phyloP scores from a whole-genome alignment of 2,888 invertebrate genomes.

The Trisateles emortualis region DNA sequence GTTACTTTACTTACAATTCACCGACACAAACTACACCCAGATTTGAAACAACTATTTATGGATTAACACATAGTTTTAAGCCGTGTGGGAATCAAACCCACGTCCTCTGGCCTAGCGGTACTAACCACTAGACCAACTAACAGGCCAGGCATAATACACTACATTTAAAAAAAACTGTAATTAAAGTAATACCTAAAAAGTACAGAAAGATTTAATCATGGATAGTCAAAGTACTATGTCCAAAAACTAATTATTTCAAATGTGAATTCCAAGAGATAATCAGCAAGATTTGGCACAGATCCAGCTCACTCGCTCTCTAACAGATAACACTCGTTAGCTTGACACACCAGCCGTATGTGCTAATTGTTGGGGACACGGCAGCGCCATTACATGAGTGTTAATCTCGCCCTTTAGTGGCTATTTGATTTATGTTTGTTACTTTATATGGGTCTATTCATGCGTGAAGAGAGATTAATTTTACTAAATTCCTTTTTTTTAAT shows the following conservation, averaged over 20 bases:
- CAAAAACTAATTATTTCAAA: not conserved
- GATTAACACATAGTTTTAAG: no score
- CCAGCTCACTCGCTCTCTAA: not conserved
- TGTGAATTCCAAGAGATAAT: not conserved
- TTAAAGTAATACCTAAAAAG: no score
- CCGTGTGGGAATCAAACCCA: no score
- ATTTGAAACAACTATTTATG: no score
- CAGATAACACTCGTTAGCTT: conserved; percentile 7
- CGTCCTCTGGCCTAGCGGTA: no score
- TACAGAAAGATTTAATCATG: no score
- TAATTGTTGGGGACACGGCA: not conserved
- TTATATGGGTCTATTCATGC: not conserved
- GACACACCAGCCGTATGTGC: conserved; percentile 2
- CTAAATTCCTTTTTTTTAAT: no score
- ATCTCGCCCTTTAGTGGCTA: not conserved
- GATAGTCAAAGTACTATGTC: not conserved
- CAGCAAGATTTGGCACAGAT: conserved; percentile 1
- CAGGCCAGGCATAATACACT: no score
- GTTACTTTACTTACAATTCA: no score
- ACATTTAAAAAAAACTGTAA: no score
- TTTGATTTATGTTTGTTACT: not conserved
- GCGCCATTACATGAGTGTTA: not conserved
- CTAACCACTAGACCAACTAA: no score
- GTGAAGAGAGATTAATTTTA: not conserved
- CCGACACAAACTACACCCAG: no score